Base-by-base conservation (phyloP, 2,797 vertebrate genomes). In the Taeniopygia guttata region DNA sequence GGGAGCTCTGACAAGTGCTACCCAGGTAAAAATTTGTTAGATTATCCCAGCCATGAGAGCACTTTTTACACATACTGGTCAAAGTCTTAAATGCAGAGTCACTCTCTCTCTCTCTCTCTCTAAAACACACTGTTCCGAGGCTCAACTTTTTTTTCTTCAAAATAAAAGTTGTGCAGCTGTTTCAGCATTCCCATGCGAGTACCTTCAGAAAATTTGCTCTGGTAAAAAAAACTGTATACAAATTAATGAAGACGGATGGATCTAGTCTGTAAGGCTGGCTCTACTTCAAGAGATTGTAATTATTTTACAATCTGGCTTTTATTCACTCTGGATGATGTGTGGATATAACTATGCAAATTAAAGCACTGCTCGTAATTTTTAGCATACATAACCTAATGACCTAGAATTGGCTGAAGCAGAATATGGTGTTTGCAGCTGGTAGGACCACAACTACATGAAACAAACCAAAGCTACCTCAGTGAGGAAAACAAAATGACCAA, bases 221-320 rank as follows among this genome's bases (percentile, higher is more conserved):
- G 94, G 97, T 96, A 94, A 97, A 97, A 95, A 77, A 96, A 95
- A 96, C 96, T 96, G 95, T 97, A 96, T 92, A 97, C 97, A 97
- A 97, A 97, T 97, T 97, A 98, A 98, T 95, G 95, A 97, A 97
- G 97, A 98, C 22, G 87, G 97, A 98, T 96, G 97, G 95, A 94
- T 97, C 97, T 92, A 87, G 95, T 96, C 94, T 97, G 94, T 76
- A 87, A 69, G 90, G 84, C 95, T 98, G 98, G 97, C 97, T 97
- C 84, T 72, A 64, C 85, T 97, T 98, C 97, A 98, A 98, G 96
- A 97, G 96, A 97, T 97, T 97, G 96, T 96, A 97, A 98, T 98
- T 98, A 98, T 97, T 98, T 98, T 97, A 97, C 97, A 98, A 97
- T 98, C 97, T 98, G 98, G 97, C 95, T 98, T 98, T 98, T 96